These are phyloP conservation scores for Microchirus variegatus DNA, from an alignment of 2,797 vertebrate species.

Conservation along the genomic window DNA sequence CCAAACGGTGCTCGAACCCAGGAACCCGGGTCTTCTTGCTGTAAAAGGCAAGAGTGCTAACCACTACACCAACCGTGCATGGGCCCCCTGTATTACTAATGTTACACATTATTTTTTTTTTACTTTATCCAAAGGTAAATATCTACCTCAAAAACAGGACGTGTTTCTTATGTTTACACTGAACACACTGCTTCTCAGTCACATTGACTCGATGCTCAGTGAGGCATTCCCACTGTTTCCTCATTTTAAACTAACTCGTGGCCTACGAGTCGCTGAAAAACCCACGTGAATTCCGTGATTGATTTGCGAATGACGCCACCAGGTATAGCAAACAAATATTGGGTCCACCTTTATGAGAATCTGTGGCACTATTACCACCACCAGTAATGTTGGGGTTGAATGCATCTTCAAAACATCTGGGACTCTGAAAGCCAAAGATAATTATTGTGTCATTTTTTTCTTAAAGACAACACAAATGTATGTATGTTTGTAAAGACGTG, in stretches of 20 bases:
- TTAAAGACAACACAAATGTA: slow-evolving; percentile 9
- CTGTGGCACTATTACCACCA: slow-evolving; percentile 1
- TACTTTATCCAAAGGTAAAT: not conserved
- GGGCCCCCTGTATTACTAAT: too few species aligned
- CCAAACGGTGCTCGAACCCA: too few species aligned
- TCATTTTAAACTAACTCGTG: slow-evolving; percentile 13
- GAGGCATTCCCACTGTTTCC: slow-evolving; percentile 23
- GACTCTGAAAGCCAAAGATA: slow-evolving; percentile 10
- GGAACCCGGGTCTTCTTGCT: too few species aligned
- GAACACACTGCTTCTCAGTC: slow-evolving; percentile 29
- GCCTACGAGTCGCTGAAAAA: slow-evolving; percentile 31
- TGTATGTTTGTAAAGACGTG: not conserved
- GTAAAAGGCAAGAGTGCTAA: too few species aligned
- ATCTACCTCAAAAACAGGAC: slow-evolving; percentile 2
- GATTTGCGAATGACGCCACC: slow-evolving; percentile 5
- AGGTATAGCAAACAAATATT: slow-evolving; percentile 27
- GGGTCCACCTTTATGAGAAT: slow-evolving; percentile 12
- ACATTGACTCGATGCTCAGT: slow-evolving; percentile 19
- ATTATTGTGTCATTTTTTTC: not conserved
- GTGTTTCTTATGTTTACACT: not conserved
- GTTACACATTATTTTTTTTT: too few species aligned
- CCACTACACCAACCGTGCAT: too few species aligned
- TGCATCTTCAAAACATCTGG: slow-evolving; percentile 14
- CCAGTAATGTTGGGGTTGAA: slow-evolving; percentile 13
- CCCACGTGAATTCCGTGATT: slow-evolving; percentile 27